These are phyloP conservation scores for Pseudobourletiella spinata DNA, from an alignment of 1,140 invertebrate genomes.

Conservation along the genomic window DNA sequence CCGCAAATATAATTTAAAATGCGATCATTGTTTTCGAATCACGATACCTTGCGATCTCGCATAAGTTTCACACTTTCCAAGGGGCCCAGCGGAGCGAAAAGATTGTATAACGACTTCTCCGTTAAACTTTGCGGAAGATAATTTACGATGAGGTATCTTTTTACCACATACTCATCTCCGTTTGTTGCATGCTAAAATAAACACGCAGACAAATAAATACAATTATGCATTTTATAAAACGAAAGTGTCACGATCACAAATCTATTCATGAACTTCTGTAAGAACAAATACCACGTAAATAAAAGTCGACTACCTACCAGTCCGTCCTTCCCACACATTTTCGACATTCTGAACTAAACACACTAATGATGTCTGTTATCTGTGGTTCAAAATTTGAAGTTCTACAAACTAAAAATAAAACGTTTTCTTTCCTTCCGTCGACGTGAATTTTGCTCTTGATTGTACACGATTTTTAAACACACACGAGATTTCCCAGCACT, in stretches of 20 bases:
- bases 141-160: slow-evolving; percentile 59
- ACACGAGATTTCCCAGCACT: too few relatives aligned
- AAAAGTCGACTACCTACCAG: too few relatives aligned
- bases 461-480: too few relatives aligned
- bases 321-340: too few relatives aligned
- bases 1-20: too few relatives aligned
- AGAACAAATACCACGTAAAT: not conserved
- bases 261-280: not conserved
- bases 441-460: too few relatives aligned
- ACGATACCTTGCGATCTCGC: slow-evolving; percentile 68
- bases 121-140: slow-evolving; percentile 88
- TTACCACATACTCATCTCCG: not conserved
- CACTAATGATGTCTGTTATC: too few relatives aligned
- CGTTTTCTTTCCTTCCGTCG: too few relatives aligned
- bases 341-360: too few relatives aligned
- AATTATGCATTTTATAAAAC: not conserved
- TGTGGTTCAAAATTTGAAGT: too few relatives aligned
- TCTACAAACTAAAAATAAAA: too few relatives aligned
- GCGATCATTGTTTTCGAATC: too few relatives aligned
- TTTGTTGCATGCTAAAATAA: not conserved
- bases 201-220: not conserved
- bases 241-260: not conserved
- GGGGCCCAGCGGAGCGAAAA: slow-evolving; percentile 77
- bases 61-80: slow-evolving; percentile 85
- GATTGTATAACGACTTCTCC: slow-evolving; percentile 77